Percentiles rank a stretch among this genome's conserved stretches.
These are phyloP conservation scores for Hemiscyllium ocellatum DNA, from an alignment of 2,113 vertebrate genomes.

Conservation along the genomic window DNA sequence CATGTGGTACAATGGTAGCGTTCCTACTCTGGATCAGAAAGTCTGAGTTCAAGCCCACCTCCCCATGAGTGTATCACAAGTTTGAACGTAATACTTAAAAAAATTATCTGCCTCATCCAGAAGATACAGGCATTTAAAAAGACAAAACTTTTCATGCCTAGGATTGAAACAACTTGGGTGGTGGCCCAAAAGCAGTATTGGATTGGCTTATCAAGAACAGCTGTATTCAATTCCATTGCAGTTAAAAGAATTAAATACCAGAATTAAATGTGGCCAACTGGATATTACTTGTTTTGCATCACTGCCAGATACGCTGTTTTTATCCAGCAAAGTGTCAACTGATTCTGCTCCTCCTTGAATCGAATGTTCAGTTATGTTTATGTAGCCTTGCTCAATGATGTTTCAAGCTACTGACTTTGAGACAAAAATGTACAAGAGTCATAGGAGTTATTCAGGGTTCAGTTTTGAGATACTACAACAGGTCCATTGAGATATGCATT, in stretches of 20 bases:
- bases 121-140: background rate
- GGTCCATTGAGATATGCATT: background rate
- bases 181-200: background rate
- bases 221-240: background rate
- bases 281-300: background rate
- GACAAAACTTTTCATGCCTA: background rate
- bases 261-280: background rate
- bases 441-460: background rate
- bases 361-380: background rate
- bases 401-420: background rate
- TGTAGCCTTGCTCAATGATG: background rate
- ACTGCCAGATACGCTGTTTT: background rate
- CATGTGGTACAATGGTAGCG: no score
- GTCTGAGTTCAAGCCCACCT: no score
- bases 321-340: background rate
- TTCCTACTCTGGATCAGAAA: no score
- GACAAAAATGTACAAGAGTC: background rate
- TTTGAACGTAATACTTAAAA: background rate
- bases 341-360: no score
- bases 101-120: no score
- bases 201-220: background rate
- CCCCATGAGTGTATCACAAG: background rate
- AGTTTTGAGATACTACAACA: constrained; percentile 15
- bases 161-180: background rate
- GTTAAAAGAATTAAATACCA: background rate